Evolutionary conservation across 2,888 invertebrate species (phyloP), one percentile per base, ranked within the genome.

Genomic region (Tiliacea citrago): DNA sequence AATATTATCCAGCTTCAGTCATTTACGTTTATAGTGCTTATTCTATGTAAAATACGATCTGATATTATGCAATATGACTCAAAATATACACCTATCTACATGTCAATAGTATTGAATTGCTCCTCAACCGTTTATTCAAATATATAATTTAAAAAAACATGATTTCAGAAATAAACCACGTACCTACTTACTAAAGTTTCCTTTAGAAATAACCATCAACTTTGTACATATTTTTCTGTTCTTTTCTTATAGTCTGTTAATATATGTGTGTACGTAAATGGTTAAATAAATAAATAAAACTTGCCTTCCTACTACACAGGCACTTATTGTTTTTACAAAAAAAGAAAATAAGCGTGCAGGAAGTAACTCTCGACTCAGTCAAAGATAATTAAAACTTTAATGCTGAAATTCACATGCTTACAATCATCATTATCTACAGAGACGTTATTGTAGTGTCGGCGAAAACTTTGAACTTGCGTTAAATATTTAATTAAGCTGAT

Each of bases 361-460:
- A 83, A 83, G 63, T 75, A 67, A 57, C 29, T 29, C 29, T 29
- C 29, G 39, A 68, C 51, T 60, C 57, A 61, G 29, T 63, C 55
- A 67, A 67, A 68, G 6, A 53, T 75, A 82, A 83, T 83, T 73
- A 77, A 74, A 83, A 72, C 39, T 66, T 73, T 12, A 73, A 67
- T 66, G 58, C 69, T 75, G 45, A 77, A 73, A 75, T 82, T 83
- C 77, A 39, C 68, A 83, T 78, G 62, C 71, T 58, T 72, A 74
- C 18, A 68, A 72, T 74, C 69, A 76, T 62, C 60, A 66, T 81
- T 65, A 55, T 60, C 58, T 49, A 35, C 61, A 77, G 35, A 24
- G 2, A 55, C 55, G 49, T 53, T 70, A 68, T 58, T 16, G 49
- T 24, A 60, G 16, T 45, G 70, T 24, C 85, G 72, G 69, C 72